These are phyloP conservation scores for Platerodrilus igneus DNA, from an alignment of 2,888 invertebrate genomes.

Conservation along the genomic window DNA sequence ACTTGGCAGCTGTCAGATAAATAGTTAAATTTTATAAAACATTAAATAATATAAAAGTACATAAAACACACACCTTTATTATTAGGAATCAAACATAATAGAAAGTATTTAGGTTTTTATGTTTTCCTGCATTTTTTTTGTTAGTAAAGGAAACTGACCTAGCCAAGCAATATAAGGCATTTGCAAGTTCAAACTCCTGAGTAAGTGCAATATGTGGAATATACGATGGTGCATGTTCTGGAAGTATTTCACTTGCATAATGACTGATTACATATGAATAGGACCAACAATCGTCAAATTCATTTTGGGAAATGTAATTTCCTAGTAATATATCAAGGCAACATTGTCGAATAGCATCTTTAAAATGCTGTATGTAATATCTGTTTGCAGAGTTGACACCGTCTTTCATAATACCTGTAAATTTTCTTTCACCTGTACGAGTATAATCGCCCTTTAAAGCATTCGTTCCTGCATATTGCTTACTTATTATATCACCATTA, in stretches of 20 bases:
- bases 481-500: constrained; percentile 92
- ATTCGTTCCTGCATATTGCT: constrained; percentile 96
- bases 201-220: constrained; percentile 62
- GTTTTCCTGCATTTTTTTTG: too few species aligned
- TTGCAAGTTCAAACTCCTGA: constrained; percentile 65
- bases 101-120: too few species aligned
- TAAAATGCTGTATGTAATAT: constrained; percentile 86
- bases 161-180: constrained; percentile 63
- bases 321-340: constrained; percentile 83
- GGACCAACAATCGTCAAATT: constrained; percentile 55
- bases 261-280: constrained; percentile 58
- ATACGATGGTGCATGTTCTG: constrained; percentile 54
- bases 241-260: constrained; percentile 60
- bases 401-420: constrained; percentile 98
- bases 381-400: constrained; percentile 97
- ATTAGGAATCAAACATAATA: too few species aligned
- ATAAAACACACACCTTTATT: too few species aligned
- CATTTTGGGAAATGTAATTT: constrained; percentile 53
- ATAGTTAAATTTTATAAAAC: too few species aligned
- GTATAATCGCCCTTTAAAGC: constrained; percentile 99
- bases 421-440: constrained; percentile 91
- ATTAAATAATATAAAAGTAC: too few species aligned
- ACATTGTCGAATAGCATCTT: constrained; percentile 85
- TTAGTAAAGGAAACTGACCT: too few species aligned
- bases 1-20: too few species aligned